A percentile compares a stretch with the other conserved stretches of the same genome.
phyloP scores from a whole-genome alignment of 2,113 vertebrate species.

The Charadrius vociferus region DNA sequence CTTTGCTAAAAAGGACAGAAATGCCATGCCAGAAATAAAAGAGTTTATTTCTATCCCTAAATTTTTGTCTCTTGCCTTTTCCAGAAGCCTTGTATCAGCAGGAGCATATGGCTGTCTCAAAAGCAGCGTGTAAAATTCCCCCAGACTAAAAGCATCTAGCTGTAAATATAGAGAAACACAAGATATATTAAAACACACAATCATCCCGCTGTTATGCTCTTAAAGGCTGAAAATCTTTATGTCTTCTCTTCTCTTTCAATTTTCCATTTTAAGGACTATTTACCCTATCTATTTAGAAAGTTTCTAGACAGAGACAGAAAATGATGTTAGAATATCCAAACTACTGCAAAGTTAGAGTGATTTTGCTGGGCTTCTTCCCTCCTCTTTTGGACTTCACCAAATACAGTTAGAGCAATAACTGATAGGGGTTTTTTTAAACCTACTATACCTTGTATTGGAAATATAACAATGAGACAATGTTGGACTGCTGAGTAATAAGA shows the following conservation, averaged over 20 bases:
- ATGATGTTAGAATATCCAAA: not conserved
- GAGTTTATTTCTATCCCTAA: not conserved
- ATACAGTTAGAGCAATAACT: not conserved
- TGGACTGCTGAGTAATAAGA: conserved; percentile 16
- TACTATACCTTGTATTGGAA: not conserved
- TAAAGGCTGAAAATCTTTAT: not conserved
- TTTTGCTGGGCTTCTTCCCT: not conserved
- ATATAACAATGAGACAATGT: not conserved
- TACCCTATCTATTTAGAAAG: not conserved
- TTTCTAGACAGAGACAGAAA: not conserved
- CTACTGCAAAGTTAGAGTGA: not conserved
- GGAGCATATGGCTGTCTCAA: not conserved
- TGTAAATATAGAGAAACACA: not conserved
- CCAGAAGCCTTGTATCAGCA: not conserved
- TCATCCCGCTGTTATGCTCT: not conserved
- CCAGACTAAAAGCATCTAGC: not conserved
- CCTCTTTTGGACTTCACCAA: not conserved
- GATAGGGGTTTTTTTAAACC: not conserved
- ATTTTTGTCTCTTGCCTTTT: not conserved
- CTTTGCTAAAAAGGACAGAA: not conserved
- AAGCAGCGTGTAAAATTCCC: not conserved
- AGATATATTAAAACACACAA: not conserved
- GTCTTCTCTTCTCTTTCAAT: not conserved
- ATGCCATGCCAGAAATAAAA: not conserved
- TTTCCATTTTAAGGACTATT: not conserved